Conservation (phyloP, 2,113 vertebrate species). For the Ictalurus furcatus region DNA sequence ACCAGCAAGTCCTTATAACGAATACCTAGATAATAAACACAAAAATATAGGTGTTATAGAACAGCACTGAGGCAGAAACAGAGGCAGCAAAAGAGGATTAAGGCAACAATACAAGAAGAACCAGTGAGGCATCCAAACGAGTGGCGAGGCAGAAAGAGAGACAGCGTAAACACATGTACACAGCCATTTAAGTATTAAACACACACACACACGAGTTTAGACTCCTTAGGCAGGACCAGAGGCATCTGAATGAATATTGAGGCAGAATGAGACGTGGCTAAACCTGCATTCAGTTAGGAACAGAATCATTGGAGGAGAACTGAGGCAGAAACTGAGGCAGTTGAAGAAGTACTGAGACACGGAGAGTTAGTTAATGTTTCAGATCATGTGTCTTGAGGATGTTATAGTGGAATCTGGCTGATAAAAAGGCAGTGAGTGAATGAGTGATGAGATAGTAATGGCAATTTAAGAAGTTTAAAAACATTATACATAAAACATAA, state of each 20-base stretch:
- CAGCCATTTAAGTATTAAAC: background rate
- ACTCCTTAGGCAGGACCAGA: background rate
- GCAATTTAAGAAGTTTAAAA: too few species aligned
- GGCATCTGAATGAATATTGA: background rate
- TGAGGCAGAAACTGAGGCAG: background rate
- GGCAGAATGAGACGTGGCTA: background rate
- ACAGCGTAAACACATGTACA: background rate
- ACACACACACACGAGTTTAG: background rate
- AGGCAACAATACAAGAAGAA: background rate
- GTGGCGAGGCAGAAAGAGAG: background rate
- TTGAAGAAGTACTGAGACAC: background rate
- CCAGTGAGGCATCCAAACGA: background rate
- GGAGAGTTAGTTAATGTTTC: background rate
- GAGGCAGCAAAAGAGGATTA: background rate
- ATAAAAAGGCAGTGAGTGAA: background rate
- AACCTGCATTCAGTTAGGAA: background rate
- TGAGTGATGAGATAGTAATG: background rate
- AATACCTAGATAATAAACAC: conserved; percentile 58
- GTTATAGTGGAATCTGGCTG: background rate
- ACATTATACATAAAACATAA: background rate
- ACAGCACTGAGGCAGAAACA: background rate
- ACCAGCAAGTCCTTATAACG: conserved; percentile 70
- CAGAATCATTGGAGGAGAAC: background rate
- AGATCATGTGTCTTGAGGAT: background rate
- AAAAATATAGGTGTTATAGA: background rate